Evolutionary conservation across 2,797 vertebrate species (phyloP), one percentile per base, ranked within the genome.

Genomic region (Echeneis naucrates): DNA sequence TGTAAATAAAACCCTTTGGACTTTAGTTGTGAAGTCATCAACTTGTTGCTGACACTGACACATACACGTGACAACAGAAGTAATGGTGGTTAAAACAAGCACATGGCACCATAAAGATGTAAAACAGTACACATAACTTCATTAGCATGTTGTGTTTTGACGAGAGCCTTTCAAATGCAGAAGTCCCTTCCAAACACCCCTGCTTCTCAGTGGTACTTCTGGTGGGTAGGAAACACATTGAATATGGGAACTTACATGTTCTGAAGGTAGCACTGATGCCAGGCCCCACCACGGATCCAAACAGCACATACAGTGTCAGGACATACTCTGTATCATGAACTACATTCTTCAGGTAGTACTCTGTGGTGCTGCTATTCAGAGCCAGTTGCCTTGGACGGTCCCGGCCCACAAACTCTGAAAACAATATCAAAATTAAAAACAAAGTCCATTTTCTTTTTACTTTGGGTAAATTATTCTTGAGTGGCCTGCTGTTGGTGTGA

Each of bases 281-380:
- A 0, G 97, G 96, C 27, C 97, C 97, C 21, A 95, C 94, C 5
- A 89, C 80, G 0, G 93, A 89, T 23, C 96, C 95, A 38, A 98
- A 98, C 56, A 97, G 91, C 86, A 97, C 97, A 0, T 96, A 97
- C 16, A 97, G 92, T 0, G 95, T 95, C 50, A 98, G 93, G 26
- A 95, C 92, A 0, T 98, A 98, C 87, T 97, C 96, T 0, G 96
- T 97, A 68, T 96, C 94, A 4, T 95, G 92, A 67, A 90, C 93
- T 77, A 96, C 92, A 23, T 94, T 92, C 68, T 85, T 94, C 69
- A 97, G 88, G 1, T 85, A 90, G 71, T 95, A 92, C 54, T 93
- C 85, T 0, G 93, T 96, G 74, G 87, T 88, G 13, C 92, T 95
- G 80, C 82, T 86, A 47, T 95, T 95, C 68, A 97, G 88, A 56